phyloP scores from a whole-genome alignment of 2,797 vertebrate species.

The Hylomyscus alleni region DNA sequence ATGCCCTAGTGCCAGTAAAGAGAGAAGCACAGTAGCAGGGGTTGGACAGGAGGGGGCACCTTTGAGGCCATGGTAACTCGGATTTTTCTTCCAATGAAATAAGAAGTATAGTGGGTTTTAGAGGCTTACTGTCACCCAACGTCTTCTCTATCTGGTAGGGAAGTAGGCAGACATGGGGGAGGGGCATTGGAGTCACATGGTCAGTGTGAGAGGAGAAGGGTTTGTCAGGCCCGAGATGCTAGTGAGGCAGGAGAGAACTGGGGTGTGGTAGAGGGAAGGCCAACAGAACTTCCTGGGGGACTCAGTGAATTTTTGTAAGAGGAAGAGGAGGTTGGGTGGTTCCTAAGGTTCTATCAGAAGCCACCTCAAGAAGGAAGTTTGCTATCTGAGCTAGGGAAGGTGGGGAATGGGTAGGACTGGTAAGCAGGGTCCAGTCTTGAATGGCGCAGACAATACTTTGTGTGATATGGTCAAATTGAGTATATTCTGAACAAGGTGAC shows the following conservation, averaged over 20 bases:
- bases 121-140: not conserved
- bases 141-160: not conserved
- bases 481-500: not conserved
- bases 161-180: not conserved
- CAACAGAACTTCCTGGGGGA: accelerated
- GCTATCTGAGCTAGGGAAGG: not conserved
- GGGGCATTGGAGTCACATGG: not conserved
- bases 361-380: not conserved
- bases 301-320: not conserved
- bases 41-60: not conserved
- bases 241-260: not conserved
- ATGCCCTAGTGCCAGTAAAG: accelerated
- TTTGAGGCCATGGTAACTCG: not conserved
- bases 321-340: not conserved
- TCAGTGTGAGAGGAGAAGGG: not conserved
- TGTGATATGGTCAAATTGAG: not conserved
- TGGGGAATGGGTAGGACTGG: not conserved
- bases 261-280: not conserved
- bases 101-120: not conserved
- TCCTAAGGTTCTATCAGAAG: not conserved
- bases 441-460: not conserved
- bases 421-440: not conserved
- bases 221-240: not conserved
- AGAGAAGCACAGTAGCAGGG: no score
- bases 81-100: not conserved